These are phyloP conservation scores for Urocolius indicus DNA, from an alignment of 2,113 vertebrate genomes.

Conservation along the genomic window DNA sequence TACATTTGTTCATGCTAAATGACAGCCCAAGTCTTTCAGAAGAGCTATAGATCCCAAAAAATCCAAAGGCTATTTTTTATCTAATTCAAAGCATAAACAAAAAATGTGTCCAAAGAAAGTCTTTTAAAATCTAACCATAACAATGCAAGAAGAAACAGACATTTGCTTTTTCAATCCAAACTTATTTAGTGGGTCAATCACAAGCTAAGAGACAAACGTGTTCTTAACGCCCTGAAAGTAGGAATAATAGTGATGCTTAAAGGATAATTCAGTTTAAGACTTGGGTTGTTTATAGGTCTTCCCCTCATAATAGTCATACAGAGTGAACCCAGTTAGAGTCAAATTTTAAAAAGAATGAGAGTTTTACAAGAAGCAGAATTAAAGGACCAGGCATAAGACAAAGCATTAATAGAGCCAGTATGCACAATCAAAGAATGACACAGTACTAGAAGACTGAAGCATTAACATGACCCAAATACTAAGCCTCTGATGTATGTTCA, in stretches of 20 bases:
- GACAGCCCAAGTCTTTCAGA: background rate
- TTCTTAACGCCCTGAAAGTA: background rate
- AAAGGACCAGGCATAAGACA: background rate
- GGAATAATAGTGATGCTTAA: background rate
- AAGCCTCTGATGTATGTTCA: constrained; percentile 24
- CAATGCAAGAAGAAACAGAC: background rate
- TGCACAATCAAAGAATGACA: background rate
- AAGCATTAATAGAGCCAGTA: background rate
- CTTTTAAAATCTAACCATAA: background rate
- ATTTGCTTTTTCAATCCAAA: background rate
- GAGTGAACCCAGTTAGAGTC: background rate
- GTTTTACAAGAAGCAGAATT: background rate
- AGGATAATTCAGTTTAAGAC: background rate
- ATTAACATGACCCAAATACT: constrained; percentile 58
- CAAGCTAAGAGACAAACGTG: background rate
- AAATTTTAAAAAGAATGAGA: background rate
- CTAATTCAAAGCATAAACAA: background rate
- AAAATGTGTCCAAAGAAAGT: background rate
- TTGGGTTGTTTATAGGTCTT: background rate
- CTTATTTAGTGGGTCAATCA: background rate
- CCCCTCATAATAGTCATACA: background rate
- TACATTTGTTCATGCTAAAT: background rate
- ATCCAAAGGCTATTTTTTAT: background rate
- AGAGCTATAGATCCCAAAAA: background rate
- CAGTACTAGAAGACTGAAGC: background rate